Evolutionary conservation across 2,888 invertebrate genomes (phyloP), one percentile per base, ranked within the genome.

Genomic region (Malachius bipustulatus): DNA sequence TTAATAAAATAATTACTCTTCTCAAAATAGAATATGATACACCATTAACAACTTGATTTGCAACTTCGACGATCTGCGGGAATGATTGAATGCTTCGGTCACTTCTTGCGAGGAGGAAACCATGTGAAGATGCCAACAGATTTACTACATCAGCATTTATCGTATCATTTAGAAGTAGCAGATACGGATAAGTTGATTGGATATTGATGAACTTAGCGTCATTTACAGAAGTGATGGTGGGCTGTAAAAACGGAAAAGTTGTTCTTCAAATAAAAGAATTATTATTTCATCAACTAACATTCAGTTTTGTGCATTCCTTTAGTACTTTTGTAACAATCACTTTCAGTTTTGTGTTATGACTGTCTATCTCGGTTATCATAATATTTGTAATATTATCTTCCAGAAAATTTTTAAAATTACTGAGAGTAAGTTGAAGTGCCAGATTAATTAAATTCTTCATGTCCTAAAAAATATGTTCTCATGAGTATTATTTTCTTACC

Each of bases 311-410:
- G 32, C 53, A 55, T 39, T 55, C 51, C 11, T 43, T 48, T 2
- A 53, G 35, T 13, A 59, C 54, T 11, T 45, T 52, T 36, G 52
- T 54, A 16, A 58, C 49, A 29, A 49, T 47, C 9, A 51, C 44
- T 13, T 49, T 29, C 11, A 59, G 41, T 6, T 46, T 40, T 9
- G 47, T 34, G 12, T 24, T 9, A 12, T 48, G 39, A 3, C 51
- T 49, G 37, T 55, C 50, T n/a, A 60, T 43, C 47, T 62, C 62
- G 2, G 54, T 55, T 6, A 62, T 45, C 32, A 49, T 47, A 4
- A 61, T 44, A 35, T 50, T 57, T 4, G 45, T 54, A 1, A 46
- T 39, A 16, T 41, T 41, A 12, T 47, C 45, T 9, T 53, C 53
- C 12, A 45, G 42, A n/a, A n/a, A n/a, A n/a, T n/a, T n/a, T n/a